Conservation (phyloP, 2,888 invertebrate species). For the Thumatha senex region DNA sequence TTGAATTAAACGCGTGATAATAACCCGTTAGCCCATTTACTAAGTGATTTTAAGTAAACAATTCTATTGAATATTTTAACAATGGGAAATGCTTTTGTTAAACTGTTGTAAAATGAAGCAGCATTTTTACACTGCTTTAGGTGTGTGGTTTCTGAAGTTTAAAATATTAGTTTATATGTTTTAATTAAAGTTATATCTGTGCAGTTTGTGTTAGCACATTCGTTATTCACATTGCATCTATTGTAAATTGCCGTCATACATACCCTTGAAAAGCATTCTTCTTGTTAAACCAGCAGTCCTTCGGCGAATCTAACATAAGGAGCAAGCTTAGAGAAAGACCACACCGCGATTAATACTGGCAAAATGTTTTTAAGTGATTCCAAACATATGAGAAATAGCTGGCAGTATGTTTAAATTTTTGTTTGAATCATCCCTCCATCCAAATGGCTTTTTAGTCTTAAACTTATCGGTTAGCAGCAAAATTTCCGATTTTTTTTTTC, state of each 20-base stretch:
- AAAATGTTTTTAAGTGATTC: neutral
- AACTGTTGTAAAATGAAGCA: constrained; percentile 7
- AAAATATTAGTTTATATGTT: constrained; percentile 27
- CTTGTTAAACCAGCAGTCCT: constrained; percentile 31
- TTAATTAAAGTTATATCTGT: constrained; percentile 24
- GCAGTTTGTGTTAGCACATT: constrained; percentile 40
- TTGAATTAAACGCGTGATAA: constrained; percentile 7
- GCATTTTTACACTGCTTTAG: constrained; percentile 10
- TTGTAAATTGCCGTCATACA: constrained; percentile 27
- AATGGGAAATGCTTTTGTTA: constrained; percentile 20
- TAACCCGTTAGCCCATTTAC: constrained; percentile 12
- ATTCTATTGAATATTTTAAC: constrained; percentile 15
- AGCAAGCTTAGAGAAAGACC: constrained; percentile 47
- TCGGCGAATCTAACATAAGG: constrained; percentile 38
- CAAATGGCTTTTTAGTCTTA: too few species aligned
- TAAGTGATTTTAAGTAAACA: constrained; percentile 24
- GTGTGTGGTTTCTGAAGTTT: constrained; percentile 40
- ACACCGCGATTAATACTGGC: constrained; percentile 6
- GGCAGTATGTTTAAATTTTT: neutral
- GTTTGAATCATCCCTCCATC: too few species aligned
- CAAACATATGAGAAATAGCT: neutral
- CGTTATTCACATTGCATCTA: constrained; percentile 31
- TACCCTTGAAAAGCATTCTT: constrained; percentile 36
- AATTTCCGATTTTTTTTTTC: too few species aligned
- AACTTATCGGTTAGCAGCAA: too few species aligned